A percentile compares a stretch with the other conserved stretches of the same genome.
These are phyloP conservation scores for Corvus moneduloides DNA, from an alignment of 2,113 vertebrate species.

Conservation along the genomic window DNA sequence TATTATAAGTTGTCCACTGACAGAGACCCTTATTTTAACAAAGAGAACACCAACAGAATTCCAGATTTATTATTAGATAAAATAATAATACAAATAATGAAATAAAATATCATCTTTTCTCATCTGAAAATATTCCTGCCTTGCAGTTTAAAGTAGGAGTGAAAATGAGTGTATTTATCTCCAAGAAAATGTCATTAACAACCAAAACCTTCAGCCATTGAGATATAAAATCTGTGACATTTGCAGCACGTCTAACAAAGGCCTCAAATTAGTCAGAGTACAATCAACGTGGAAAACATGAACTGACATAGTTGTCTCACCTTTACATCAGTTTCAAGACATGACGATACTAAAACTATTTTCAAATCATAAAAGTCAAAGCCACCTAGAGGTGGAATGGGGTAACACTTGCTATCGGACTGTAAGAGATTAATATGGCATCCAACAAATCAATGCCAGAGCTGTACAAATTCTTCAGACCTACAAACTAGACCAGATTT, in stretches of 20 bases:
- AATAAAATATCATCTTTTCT: not conserved
- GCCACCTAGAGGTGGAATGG: not conserved
- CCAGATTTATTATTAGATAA: not conserved
- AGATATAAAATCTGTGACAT: constrained; percentile 25
- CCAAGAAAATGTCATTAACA: not conserved
- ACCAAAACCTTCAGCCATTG: not conserved
- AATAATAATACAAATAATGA: not conserved
- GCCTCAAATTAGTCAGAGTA: not conserved
- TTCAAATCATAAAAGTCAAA: not conserved
- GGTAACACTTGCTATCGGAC: not conserved
- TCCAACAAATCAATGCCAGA: not conserved
- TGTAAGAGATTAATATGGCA: not conserved
- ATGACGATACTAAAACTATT: not conserved
- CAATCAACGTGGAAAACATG: not conserved
- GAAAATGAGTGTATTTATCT: not conserved
- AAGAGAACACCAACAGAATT: not conserved
- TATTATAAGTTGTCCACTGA: not conserved
- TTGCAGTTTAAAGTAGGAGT: not conserved
- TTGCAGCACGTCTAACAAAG: not conserved
- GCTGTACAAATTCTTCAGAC: not conserved
- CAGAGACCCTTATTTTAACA: not conserved
- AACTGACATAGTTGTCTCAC: not conserved
- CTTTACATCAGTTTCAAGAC: not conserved
- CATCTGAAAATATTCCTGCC: not conserved
- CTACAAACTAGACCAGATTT: not conserved